These are phyloP conservation scores for Sebastes oblongus DNA, from an alignment of 2,797 vertebrate species.

Conservation along the genomic window DNA sequence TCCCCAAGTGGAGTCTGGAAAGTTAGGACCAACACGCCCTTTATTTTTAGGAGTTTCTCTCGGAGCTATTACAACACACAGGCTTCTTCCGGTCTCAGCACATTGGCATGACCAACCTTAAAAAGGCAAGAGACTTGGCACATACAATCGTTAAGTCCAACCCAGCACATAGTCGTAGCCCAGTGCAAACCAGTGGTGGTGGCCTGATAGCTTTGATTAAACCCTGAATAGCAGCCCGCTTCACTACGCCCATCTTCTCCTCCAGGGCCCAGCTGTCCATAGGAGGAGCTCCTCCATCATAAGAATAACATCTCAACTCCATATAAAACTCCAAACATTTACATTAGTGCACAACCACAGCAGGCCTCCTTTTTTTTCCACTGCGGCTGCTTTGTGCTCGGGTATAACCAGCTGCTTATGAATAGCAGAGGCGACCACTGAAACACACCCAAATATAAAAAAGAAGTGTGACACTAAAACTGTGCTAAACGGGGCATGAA, in stretches of 20 bases:
- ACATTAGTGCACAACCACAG: slow-evolving; percentile 79
- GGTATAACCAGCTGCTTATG: slow-evolving; percentile 76
- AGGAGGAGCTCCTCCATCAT: slow-evolving; percentile 77
- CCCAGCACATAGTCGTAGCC: slow-evolving; percentile 11
- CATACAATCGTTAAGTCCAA: background rate
- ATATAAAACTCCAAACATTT: slow-evolving; percentile 84
- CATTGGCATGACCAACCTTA: slow-evolving; percentile 1
- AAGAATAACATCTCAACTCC: slow-evolving; percentile 80
- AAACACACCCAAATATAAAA: slow-evolving; percentile 76
- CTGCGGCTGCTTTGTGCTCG: slow-evolving; percentile 74
- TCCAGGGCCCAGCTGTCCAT: slow-evolving; percentile 74
- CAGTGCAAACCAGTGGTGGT: slow-evolving; percentile 24
- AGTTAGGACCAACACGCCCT: background rate
- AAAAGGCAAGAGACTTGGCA: slow-evolving; percentile 15
- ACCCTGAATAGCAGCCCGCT: slow-evolving; percentile 33
- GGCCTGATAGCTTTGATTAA: slow-evolving; percentile 67
- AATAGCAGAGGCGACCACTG: slow-evolving; percentile 74
- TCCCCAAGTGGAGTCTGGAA: background rate
- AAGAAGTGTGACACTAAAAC: slow-evolving; percentile 58
- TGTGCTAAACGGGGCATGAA: slow-evolving; percentile 47
- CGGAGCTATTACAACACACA: background rate
- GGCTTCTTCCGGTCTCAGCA: background rate
- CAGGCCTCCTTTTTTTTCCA: slow-evolving; percentile 57
- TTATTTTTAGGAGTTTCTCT: background rate
- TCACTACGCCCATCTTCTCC: slow-evolving; percentile 52